Percentiles rank a stretch among this genome's conserved stretches.
phyloP scores from a whole-genome alignment of 2,797 vertebrate genomes.

The Cottoperca gobio region DNA sequence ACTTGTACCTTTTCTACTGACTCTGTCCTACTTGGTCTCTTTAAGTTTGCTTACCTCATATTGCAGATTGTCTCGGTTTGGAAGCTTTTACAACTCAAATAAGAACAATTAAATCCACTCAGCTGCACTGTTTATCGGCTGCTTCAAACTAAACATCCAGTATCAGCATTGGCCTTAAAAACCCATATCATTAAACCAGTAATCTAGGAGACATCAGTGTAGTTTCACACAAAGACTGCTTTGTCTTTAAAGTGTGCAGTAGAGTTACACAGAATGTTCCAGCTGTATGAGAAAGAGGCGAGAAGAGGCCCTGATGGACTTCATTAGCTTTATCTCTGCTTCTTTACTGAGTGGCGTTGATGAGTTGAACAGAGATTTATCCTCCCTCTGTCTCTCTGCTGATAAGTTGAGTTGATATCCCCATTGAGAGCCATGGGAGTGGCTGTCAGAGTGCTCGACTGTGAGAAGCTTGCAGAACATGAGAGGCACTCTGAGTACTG shows the following conservation, averaged over 20 bases:
- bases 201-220: slow-evolving; percentile 6
- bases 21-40: no score
- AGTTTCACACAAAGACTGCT: slow-evolving; percentile 26
- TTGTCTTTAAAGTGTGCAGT: slow-evolving; percentile 37
- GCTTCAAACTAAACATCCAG: neutral
- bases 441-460: slow-evolving; percentile 71
- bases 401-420: slow-evolving; percentile 60
- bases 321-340: slow-evolving; percentile 68
- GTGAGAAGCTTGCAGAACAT: slow-evolving; percentile 58
- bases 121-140: neutral
- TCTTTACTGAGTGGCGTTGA: slow-evolving; percentile 55
- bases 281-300: slow-evolving; percentile 33
- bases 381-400: slow-evolving; percentile 41
- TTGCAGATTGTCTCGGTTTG: no score
- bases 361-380: slow-evolving; percentile 59
- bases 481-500: slow-evolving; percentile 46
- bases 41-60: no score
- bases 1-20: no score
- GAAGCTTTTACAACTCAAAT: no score
- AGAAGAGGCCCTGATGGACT: slow-evolving; percentile 69
- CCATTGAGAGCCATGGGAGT: slow-evolving; percentile 60
- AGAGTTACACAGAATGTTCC: slow-evolving; percentile 7
- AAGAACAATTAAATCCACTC: no score
- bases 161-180: slow-evolving; percentile 4
- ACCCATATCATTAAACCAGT: neutral